These are phyloP conservation scores for Gymnothorax reevesii DNA, from an alignment of 2,797 vertebrate genomes.

Conservation along the genomic window DNA sequence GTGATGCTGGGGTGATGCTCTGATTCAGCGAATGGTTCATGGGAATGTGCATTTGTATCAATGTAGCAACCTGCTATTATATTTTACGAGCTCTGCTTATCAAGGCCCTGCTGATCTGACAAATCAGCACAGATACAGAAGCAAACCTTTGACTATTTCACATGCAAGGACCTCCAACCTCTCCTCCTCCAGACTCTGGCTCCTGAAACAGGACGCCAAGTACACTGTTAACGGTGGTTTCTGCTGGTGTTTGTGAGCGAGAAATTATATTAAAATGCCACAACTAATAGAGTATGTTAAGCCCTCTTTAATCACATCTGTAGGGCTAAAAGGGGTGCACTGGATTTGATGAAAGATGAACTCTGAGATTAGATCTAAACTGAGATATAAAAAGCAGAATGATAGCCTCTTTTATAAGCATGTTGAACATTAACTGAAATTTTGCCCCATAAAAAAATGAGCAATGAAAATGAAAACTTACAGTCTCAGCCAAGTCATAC, in stretches of 20 bases:
- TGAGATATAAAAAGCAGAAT: background rate
- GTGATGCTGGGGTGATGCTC: background rate
- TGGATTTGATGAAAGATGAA: background rate
- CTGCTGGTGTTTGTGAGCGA: slow-evolving; percentile 64
- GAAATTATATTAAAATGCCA: slow-evolving; percentile 43
- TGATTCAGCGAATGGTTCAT: background rate
- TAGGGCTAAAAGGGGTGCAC: background rate
- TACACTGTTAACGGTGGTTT: slow-evolving; percentile 35
- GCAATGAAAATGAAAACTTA: background rate
- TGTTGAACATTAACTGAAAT: background rate
- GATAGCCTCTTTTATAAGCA: background rate
- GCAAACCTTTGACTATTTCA: background rate
- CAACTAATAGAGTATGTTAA: background rate
- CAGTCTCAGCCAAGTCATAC: slow-evolving; percentile 4
- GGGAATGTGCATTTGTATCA: background rate
- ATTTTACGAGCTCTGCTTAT: background rate
- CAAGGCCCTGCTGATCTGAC: background rate
- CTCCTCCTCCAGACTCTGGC: background rate
- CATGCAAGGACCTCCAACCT: background rate
- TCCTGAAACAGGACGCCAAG: background rate
- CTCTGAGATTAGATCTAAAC: background rate
- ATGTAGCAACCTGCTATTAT: background rate
- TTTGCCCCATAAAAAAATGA: background rate
- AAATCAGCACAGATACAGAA: background rate
- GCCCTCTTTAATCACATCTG: background rate